These are phyloP conservation scores for Priocnemis perturbator DNA, from an alignment of 2,888 invertebrate genomes.

Conservation along the genomic window DNA sequence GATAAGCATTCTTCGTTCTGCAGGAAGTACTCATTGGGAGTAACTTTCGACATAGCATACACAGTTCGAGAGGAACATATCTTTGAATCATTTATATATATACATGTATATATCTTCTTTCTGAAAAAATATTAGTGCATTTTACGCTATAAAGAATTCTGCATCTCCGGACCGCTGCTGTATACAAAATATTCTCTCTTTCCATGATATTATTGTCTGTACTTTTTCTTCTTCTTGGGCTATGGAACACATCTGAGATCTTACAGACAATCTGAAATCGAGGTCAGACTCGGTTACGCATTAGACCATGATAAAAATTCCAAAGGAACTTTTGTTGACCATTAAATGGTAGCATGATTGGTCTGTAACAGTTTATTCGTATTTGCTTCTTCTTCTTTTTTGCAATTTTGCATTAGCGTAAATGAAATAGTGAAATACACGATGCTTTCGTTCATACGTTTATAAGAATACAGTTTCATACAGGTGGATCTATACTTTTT, in stretches of 20 bases:
- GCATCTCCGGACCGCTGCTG: not conserved
- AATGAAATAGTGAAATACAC: not conserved
- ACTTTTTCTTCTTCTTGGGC: constrained; percentile 16
- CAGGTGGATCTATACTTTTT: constrained; percentile 2
- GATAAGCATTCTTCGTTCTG: no score
- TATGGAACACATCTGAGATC: constrained; percentile 11
- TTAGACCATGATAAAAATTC: not conserved
- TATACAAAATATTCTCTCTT: constrained; percentile 34
- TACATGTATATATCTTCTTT: not conserved
- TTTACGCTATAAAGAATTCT: constrained; percentile 9
- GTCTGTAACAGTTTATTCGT: not conserved
- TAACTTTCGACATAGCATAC: not conserved
- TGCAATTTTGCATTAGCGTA: no score
- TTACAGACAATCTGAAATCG: constrained; percentile 17
- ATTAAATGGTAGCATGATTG: not conserved
- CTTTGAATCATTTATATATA: constrained; percentile 12
- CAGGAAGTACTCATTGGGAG: no score
- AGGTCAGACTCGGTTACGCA: constrained; percentile 6
- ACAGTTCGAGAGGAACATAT: constrained; percentile 23
- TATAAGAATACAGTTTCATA: constrained; percentile 3
- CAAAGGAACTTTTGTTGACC: not conserved
- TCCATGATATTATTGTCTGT: constrained; percentile 35
- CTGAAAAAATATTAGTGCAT: constrained; percentile 9
- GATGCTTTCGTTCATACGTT: not conserved
- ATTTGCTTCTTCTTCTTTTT: not conserved